Evolutionary conservation across 2,113 vertebrate species (phyloP), one percentile per base, ranked within the genome.

Genomic region (Alosa alosa): DNA sequence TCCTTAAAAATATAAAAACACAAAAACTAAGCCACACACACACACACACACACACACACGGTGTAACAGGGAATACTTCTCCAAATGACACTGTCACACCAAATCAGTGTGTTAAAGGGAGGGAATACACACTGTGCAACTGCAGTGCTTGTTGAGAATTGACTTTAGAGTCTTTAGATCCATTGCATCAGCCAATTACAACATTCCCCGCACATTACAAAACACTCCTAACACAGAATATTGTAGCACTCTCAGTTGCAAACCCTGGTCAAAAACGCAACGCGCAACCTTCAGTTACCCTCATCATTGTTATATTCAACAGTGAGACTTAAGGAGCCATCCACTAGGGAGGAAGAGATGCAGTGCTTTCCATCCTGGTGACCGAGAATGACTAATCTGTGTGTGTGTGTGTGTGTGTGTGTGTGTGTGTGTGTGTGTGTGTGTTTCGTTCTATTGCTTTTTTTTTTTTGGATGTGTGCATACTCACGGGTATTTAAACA

Each of bases 141-240:
- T 75, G 31, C 72, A 6, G 31, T 36, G 31, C 25, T 75, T 11
- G 10, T 75, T 39, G 72, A 75, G 31, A 75, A 75, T 75, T 75
- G n/a, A 75, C 72, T 17, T n/a, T n/a, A n/a, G 13, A 39, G 36
- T 50, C 86, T 85, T 50, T 86, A 45, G 78, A 86, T 83, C 64
- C 18, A 86, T 86, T 88, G 85, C 83, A 86, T 84, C 87, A 87
- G 84, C 81, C 87, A 90, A 84, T 86, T 86, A 86, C 86, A 87
- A 86, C 87, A 84, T 83, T 86, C 50, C 85, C 68, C 85, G 81
- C 68, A 87, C 84, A 90, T 88, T 88, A 88, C 81, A 85, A 55
- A 86, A 31, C 39, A 85, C 82, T 57, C 17, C 31, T 13, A 75
- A 78, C 72, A 78, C 55, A 78, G 15, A 39, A 36, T 5, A 2